Percentiles rank a stretch among this genome's conserved stretches.
These are phyloP conservation scores for Stenichneumon culpator DNA, from an alignment of 2,888 invertebrate species.

Conservation along the genomic window DNA sequence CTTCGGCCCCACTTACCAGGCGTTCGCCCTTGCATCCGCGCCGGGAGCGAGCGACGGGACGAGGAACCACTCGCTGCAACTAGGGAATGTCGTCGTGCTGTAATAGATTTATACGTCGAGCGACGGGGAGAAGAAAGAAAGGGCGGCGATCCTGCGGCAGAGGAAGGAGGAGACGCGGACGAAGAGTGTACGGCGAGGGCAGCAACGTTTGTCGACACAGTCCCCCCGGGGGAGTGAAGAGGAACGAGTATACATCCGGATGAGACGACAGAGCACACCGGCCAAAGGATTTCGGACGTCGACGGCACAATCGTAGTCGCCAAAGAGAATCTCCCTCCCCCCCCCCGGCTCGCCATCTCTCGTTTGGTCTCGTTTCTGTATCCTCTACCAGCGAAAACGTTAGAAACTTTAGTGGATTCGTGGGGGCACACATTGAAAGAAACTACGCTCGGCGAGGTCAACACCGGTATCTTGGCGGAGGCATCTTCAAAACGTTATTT, in stretches of 20 bases:
- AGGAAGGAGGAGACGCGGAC: conserved; percentile 25
- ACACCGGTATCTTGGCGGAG: background rate
- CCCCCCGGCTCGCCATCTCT: background rate
- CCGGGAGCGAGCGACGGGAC: conserved; percentile 36
- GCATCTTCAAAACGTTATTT: conserved; percentile 45
- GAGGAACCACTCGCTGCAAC: conserved; percentile 62
- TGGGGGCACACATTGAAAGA: background rate
- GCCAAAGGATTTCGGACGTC: conserved; percentile 69
- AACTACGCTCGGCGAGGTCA: conserved; percentile 21
- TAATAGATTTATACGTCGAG: conserved; percentile 81
- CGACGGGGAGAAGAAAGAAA: conserved; percentile 63
- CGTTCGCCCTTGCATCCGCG: conserved; percentile 33
- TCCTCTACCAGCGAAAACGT: conserved; percentile 23
- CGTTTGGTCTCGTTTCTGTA: conserved; percentile 25
- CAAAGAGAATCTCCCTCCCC: conserved; percentile 45
- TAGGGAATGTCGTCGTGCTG: conserved; percentile 74
- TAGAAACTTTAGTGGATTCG: conserved; percentile 36
- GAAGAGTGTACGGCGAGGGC: background rate
- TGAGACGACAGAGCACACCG: conserved; percentile 59
- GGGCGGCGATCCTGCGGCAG: conserved; percentile 26
- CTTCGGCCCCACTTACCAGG: conserved; percentile 49
- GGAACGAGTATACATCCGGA: conserved; percentile 60
- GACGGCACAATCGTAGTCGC: conserved; percentile 63
- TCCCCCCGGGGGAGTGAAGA: conserved; percentile 13
- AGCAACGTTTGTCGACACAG: conserved; percentile 43